A percentile compares a stretch with the other conserved stretches of the same genome.
phyloP scores from a whole-genome alignment of 2,888 invertebrate genomes.

The Mesorhabditis belari region DNA sequence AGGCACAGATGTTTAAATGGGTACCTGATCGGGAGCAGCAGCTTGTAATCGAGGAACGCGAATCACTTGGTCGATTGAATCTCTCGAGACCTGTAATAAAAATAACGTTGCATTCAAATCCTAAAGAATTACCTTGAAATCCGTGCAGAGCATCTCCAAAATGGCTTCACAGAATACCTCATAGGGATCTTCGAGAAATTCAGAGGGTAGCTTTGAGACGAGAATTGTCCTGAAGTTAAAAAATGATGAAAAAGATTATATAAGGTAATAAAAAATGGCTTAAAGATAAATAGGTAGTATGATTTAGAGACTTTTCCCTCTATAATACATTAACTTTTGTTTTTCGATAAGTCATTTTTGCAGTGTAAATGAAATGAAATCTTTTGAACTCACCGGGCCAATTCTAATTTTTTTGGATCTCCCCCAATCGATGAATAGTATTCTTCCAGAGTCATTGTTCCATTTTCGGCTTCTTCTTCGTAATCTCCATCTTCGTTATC shows the following conservation, averaged over 20 bases:
- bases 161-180: slow-evolving; percentile 26
- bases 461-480: not conserved
- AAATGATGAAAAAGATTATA: not conserved
- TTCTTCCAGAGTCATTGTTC: not conserved
- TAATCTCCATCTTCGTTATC: not conserved
- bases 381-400: slow-evolving; percentile 6
- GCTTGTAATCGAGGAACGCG: slow-evolving; percentile 16
- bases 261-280: not conserved
- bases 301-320: too few relatives aligned
- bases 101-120: slow-evolving; percentile 11
- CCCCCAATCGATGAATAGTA: slow-evolving; percentile 8
- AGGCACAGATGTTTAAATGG: not conserved
- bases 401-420: slow-evolving; percentile 12
- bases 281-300: too few relatives aligned
- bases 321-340: too few relatives aligned
- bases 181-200: slow-evolving; percentile 16
- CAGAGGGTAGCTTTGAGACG: slow-evolving; percentile 15
- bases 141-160: slow-evolving; percentile 16
- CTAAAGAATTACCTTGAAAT: slow-evolving; percentile 14
- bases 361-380: not conserved
- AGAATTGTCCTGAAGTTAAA: slow-evolving; percentile 12
- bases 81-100: not conserved
- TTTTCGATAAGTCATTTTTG: not conserved
- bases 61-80: slow-evolving; percentile 1
- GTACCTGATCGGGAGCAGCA: slow-evolving; percentile 12